Evolutionary conservation across 92 coral and sea anemone genomes (phyloP).

Genomic region (Anthopleura xanthogrammica): DNA sequence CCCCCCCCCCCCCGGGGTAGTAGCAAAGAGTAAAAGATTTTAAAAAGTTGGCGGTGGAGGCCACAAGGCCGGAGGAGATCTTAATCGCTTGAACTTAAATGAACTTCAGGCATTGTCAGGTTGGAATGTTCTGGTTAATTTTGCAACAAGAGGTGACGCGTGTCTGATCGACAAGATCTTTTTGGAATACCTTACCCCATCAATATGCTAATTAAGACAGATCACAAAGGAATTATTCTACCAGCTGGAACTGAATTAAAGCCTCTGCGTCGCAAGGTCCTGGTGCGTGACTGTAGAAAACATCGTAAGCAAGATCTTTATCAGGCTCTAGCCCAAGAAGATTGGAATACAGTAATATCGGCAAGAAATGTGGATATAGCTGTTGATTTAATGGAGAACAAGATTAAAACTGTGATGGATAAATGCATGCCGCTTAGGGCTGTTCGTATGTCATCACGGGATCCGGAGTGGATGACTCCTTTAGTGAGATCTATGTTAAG

Average conservation of each 20-base stretch:
- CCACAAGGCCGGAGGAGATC: background rate
- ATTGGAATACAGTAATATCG: conserved; percentile 17
- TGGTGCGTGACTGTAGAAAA: conserved; percentile 45
- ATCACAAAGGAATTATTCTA: conserved; percentile 54
- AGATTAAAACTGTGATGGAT: conserved; percentile 38
- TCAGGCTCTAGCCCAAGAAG: conserved; percentile 35
- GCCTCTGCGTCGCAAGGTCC: conserved; percentile 48
- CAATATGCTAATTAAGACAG: conserved; percentile 53
- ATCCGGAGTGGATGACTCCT: conserved; percentile 60
- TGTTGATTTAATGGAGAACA: conserved; percentile 10
- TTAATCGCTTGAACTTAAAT: conserved; percentile 4
- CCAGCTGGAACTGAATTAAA: conserved; percentile 47
- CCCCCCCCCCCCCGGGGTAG: too few relatives aligned
- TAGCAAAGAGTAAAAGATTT: too few relatives aligned
- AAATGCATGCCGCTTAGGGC: conserved; percentile 51
- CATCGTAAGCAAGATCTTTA: conserved; percentile 49
- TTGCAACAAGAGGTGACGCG: conserved; percentile 49
- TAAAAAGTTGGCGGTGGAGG: too few relatives aligned
- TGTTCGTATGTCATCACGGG: conserved; percentile 48
- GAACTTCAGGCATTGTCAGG: conserved; percentile 10
- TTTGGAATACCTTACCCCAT: conserved; percentile 57
- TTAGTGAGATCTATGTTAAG: conserved; percentile 43
- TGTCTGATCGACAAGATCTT: conserved; percentile 57
- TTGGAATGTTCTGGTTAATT: conserved; percentile 2
- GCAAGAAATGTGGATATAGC: conserved; percentile 1